phyloP scores from a whole-genome alignment of 2,888 invertebrate species.

The Leptopilina drosophilae region DNA sequence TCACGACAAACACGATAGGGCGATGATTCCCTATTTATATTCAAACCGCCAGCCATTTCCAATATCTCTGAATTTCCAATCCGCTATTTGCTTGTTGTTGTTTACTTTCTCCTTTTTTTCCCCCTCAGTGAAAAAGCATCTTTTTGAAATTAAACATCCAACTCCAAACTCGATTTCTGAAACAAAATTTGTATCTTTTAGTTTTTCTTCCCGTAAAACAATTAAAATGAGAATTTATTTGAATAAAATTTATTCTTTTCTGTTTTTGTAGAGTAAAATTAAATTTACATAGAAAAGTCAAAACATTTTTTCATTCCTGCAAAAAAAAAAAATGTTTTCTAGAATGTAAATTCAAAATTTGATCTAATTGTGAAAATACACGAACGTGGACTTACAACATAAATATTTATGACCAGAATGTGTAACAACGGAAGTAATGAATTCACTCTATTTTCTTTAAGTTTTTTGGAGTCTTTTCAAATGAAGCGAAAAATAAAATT shows the following conservation, averaged over 20 bases:
- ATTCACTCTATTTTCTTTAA: background rate
- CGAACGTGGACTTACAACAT: constrained; percentile 9
- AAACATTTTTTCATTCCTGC: background rate
- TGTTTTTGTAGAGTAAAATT: too few species aligned
- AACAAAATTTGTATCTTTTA: background rate
- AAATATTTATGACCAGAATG: constrained; percentile 20
- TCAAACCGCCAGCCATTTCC: constrained; percentile 66
- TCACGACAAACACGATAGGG: constrained; percentile 79
- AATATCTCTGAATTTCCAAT: background rate
- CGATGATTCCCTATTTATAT: constrained; percentile 63
- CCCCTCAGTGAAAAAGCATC: background rate
- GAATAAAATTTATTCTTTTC: too few species aligned
- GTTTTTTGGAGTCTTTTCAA: background rate
- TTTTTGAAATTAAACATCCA: background rate
- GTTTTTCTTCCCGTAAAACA: too few species aligned
- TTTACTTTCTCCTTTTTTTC: background rate
- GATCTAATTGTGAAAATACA: constrained; percentile 17
- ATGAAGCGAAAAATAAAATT: background rate
- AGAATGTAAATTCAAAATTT: background rate
- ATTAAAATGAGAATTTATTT: too few species aligned
- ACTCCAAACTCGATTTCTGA: background rate
- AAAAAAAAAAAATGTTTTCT: background rate
- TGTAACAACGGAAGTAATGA: background rate
- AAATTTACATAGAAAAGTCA: too few species aligned
- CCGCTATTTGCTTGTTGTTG: background rate